Evolutionary conservation across 2,113 vertebrate species (phyloP), one percentile per base, ranked within the genome.

Genomic region (Parus major): DNA sequence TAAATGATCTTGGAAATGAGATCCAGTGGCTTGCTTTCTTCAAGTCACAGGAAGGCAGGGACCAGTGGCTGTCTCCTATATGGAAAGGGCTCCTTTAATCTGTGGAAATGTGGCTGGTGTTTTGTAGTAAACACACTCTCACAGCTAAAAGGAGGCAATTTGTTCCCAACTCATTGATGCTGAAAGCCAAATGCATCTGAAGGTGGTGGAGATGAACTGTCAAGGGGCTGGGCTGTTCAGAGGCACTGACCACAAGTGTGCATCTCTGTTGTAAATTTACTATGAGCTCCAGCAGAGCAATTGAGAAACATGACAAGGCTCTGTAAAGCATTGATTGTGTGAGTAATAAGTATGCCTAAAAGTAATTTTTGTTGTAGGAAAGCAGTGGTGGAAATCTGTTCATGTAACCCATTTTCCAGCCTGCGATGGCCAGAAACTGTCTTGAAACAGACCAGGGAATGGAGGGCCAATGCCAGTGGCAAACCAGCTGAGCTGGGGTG

Each of bases 221-320:
- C 3, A 1, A n/a, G 46, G 20, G 33, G 18, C 57, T 0, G 0
- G 17, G 46, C 33, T 7, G 4, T 64, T 21, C 3, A 16, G 93
- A 69, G 69, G 28, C 33, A 7, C 27, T n/a, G 75, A 36, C 41
- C 36, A 2, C 8, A 33, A 35, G 16, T 9, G 49, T 69, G 10
- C 15, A 1, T 65, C 39, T 50, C n/a, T 6, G 17, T n/a, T 76
- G 18, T 60, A 25, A 47, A 42, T n/a, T 46, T 57, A 33, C 13
- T 36, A 0, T 22, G 12, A 75, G 39, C 36, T 89, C 64, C 21
- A 36, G 57, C 6, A 6, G 44, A 85, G 23, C 12, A 29, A 4
- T 21, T 41, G 59, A 69, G 63, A 52, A 55, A 21, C 3, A 1
- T 14, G 7, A 15, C 31, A 77, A 84, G 60, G 25, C 20, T 47